Evolutionary conservation across 35 echinoderm and acorn worm genomes (phyloP), one percentile per base, ranked within the genome.

Genomic region (Ophiothrix spiculata): DNA sequence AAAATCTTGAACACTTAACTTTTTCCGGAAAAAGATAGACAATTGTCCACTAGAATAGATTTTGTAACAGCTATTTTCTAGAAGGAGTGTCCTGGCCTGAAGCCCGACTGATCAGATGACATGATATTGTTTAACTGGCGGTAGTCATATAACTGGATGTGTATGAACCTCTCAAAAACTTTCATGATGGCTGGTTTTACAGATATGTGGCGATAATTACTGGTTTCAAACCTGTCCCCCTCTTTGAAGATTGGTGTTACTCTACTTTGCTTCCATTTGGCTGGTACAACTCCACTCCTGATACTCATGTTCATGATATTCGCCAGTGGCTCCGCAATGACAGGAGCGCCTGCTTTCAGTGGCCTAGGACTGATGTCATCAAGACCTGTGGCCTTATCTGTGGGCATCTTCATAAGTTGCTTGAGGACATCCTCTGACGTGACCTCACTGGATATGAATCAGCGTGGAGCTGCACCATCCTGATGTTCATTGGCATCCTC

Each of bases 201-300:
- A 82, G 80, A 82, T 4, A 46, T 54, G 31, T 1, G 80, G 1
- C 39, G 1, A 82, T 82, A 54, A 56, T 82, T 42, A 32, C 31
- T 49, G 12, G 38, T 56, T 32, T 82, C 45, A 36, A 36, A 17
- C n/a, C 80, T 33, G 15, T 40, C 39, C 8, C 80, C 39, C 15
- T 82, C 80, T 82, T 82, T 82, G 33, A 36, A 82, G 10, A 82
- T 40, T 19, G 80, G 80, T 40, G 80, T 46, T 13, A 82, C 45
- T 32, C 39, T 82, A 32, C 39, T 40, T 34, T 46, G 38, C 45
- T 82, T 82, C 45, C 80, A 40, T 25, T 40, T 56, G 28, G 38
- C 8, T 37, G 42, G 81, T 10, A 83, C 81, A 83, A 36, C 54
- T 37, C 81, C 81, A 83, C 45, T 64, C 45, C 45, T 35, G 1